These are phyloP conservation scores for Machimus atricapillus DNA, from an alignment of 2,888 invertebrate species.

Conservation along the genomic window DNA sequence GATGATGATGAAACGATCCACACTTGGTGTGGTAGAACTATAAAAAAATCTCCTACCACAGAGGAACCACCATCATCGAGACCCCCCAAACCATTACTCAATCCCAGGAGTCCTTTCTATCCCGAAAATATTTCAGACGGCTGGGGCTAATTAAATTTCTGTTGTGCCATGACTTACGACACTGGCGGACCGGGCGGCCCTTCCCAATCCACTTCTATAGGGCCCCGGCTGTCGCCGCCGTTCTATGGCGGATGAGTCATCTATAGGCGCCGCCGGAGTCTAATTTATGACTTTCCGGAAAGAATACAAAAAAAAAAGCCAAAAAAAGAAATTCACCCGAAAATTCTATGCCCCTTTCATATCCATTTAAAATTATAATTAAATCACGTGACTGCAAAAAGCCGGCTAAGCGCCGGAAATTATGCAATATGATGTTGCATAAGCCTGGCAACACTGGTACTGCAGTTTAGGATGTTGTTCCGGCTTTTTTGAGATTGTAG, in stretches of 20 bases:
- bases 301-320: not conserved
- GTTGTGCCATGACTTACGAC: constrained; percentile 3
- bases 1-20: not conserved
- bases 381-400: constrained; percentile 24
- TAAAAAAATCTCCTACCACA: not conserved
- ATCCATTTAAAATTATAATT: not conserved
- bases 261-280: constrained; percentile 44
- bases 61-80: not conserved
- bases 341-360: not conserved
- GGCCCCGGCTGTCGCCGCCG: not conserved
- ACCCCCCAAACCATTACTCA: not conserved
- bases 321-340: not conserved
- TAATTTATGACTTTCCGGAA: not conserved
- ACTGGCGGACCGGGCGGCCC: not conserved
- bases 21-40: not conserved
- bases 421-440: constrained; percentile 11
- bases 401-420: constrained; percentile 13
- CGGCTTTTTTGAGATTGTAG: not conserved
- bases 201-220: not conserved
- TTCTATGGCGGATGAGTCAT: constrained; percentile 39
- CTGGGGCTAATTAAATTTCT: constrained; percentile 28
- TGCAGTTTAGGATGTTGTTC: not conserved
- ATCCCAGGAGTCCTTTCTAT: not conserved
- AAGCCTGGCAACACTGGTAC: not conserved
- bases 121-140: not conserved